A percentile compares a stretch with the other conserved stretches of the same genome.
Conservation (phyloP, 2,113 vertebrate genomes). For the Danionella cerebrum region DNA sequence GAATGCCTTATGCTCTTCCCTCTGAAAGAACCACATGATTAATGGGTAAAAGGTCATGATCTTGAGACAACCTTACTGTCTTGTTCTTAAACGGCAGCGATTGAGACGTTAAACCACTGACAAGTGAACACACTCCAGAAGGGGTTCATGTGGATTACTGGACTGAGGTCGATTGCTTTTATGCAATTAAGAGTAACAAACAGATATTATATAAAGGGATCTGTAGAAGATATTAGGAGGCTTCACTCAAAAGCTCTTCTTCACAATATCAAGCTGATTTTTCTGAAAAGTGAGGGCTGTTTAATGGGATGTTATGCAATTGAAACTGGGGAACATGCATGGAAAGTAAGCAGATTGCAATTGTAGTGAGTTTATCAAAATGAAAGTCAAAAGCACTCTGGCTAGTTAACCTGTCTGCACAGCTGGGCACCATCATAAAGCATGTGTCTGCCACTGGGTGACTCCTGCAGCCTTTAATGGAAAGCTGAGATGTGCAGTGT, state of each 20-base stretch:
- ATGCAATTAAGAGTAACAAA: no score
- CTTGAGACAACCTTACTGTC: no score
- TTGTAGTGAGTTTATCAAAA: constrained; percentile 64
- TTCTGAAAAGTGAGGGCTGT: constrained; percentile 79
- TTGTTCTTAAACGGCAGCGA: no score
- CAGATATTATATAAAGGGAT: no score
- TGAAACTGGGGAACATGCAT: constrained; percentile 38
- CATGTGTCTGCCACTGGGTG: constrained; percentile 39
- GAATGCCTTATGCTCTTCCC: neutral
- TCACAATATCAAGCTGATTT: constrained; percentile 87
- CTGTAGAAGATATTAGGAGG: no score
- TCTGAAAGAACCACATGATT: neutral
- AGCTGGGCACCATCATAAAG: constrained; percentile 47
- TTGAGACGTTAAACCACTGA: no score
- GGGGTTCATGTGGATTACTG: no score
- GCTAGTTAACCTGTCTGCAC: constrained; percentile 58
- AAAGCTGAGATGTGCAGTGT: constrained; percentile 47
- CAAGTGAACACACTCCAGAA: no score
- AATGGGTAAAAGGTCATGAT: no score
- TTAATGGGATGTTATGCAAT: constrained; percentile 58
- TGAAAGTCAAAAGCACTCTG: constrained; percentile 53
- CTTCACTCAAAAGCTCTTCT: neutral
- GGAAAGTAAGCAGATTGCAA: constrained; percentile 50
- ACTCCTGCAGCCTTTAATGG: constrained; percentile 38
- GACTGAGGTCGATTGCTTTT: no score